Evolutionary conservation across 2,888 invertebrate genomes (phyloP), one percentile per base, ranked within the genome.

Genomic region (Leucania comma): DNA sequence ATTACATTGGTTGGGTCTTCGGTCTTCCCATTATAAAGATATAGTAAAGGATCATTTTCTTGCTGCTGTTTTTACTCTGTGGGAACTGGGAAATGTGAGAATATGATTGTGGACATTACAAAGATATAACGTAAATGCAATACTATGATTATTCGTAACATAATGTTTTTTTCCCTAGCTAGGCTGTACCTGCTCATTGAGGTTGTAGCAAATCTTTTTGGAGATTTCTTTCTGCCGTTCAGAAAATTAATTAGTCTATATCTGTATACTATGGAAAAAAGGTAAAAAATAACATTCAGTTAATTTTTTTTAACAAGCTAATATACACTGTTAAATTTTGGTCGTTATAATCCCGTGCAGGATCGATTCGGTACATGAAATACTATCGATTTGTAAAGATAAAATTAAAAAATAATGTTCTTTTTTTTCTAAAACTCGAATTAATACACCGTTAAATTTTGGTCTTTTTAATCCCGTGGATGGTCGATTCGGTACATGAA

Each of bases 101-200:
- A 59, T 57, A 59, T 72, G n/a, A 58, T 72, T 68, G 66, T 5
- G n/a, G 29, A n/a, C 58, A 76, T 69, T 70, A 54, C 65, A 57
- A n/a, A 29, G 48, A 60, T 67, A 46, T 72, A 66, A 54, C 38
- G 54, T 63, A 65, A 69, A 69, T 57, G 63, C 14, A 60, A 63
- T 53, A 68, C 57, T 64, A 59, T 59, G 67, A 67, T 61, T 54
- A 76, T 73, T 70, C 59, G 51, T 57, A 70, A 66, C 60, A 72
- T 64, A 42, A 60, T 59, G 38, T 70, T 79, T 64, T 62, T 59
- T 38, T n/a, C n/a, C n/a, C n/a, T 66, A 20, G 8, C 46, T 24
- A 48, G 5, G 51, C 32, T n/a, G n/a, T 56, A 32, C n/a, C 6
- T 35, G 10, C 20, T 1, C 5, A 56, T 56, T 35, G 6, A n/a